phyloP scores from a whole-genome alignment of 2,113 vertebrate genomes.

The Siphamia tubifer region DNA sequence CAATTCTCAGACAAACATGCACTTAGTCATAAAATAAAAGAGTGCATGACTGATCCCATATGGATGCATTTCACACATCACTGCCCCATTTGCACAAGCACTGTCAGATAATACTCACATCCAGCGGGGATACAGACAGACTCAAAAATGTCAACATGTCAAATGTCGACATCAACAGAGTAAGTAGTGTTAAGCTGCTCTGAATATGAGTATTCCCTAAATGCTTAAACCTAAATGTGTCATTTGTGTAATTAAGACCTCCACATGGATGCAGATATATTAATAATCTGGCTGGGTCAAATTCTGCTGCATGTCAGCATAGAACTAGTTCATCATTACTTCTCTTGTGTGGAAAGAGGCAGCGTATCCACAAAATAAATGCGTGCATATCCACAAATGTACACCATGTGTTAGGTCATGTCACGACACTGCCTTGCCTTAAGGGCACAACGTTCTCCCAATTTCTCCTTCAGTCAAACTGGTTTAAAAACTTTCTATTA shows the following conservation, averaged over 20 bases:
- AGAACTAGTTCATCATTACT: not conserved
- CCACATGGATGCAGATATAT: not conserved
- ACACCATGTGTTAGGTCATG: not conserved
- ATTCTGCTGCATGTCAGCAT: not conserved
- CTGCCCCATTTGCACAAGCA: not conserved
- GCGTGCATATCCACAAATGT: not conserved
- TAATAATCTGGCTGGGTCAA: slow-evolving; percentile 8
- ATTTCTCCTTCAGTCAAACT: not conserved
- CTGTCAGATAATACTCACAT: not conserved
- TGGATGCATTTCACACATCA: not conserved
- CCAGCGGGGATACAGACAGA: not conserved
- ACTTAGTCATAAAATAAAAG: not conserved
- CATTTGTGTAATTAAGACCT: not conserved
- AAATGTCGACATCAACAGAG: not conserved
- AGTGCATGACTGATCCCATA: not conserved
- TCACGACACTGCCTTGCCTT: not conserved
- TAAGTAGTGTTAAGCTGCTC: not conserved
- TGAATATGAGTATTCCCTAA: not conserved
- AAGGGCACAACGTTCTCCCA: not conserved
- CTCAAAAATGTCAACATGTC: not conserved
- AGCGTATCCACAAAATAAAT: not conserved
- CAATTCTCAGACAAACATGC: not conserved
- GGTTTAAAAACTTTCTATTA: not conserved
- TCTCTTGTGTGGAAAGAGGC: not conserved
- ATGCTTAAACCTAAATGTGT: not conserved